These are phyloP conservation scores for Eupristina koningsbergeri DNA, from an alignment of 1,140 invertebrate species.

Conservation along the genomic window DNA sequence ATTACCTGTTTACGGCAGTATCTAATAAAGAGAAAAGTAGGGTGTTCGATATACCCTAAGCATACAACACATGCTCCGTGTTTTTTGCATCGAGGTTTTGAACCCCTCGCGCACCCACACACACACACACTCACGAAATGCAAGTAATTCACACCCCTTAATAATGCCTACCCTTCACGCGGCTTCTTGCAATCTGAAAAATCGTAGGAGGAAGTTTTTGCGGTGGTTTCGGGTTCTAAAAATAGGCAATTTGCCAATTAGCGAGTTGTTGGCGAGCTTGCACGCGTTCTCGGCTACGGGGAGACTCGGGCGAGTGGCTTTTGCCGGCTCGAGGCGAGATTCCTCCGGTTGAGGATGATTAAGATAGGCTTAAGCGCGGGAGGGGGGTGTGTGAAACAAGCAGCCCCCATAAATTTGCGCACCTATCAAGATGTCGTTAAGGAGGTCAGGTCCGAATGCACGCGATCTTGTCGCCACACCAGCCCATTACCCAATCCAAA, in stretches of 20 bases:
- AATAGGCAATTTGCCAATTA: slow-evolving; percentile 23
- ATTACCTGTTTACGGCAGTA: not conserved
- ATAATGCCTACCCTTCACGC: not conserved
- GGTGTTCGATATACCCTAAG: slow-evolving; percentile 34
- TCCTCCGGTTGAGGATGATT: not conserved
- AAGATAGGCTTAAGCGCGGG: not conserved
- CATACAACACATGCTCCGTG: not conserved
- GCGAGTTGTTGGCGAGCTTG: not conserved
- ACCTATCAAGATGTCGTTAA: slow-evolving; percentile 60
- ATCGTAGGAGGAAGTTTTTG: not conserved
- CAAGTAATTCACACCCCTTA: not conserved
- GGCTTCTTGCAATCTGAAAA: not conserved
- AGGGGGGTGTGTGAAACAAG: not conserved
- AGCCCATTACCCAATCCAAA: not conserved
- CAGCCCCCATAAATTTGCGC: slow-evolving; percentile 49
- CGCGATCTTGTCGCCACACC: slow-evolving; percentile 41
- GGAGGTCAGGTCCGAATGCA: slow-evolving; percentile 57
- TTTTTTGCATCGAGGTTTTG: slow-evolving; percentile 19
- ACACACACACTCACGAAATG: too few species aligned
- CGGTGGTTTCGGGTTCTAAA: not conserved
- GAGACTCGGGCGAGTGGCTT: not conserved
- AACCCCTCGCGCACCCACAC: not conserved
- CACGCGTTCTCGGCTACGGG: too few species aligned
- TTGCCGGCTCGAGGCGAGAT: not conserved
- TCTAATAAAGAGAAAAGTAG: slow-evolving; percentile 24